Conservation (phyloP, 2,888 invertebrate genomes). For the Prosopocoilus inquinatus region DNA sequence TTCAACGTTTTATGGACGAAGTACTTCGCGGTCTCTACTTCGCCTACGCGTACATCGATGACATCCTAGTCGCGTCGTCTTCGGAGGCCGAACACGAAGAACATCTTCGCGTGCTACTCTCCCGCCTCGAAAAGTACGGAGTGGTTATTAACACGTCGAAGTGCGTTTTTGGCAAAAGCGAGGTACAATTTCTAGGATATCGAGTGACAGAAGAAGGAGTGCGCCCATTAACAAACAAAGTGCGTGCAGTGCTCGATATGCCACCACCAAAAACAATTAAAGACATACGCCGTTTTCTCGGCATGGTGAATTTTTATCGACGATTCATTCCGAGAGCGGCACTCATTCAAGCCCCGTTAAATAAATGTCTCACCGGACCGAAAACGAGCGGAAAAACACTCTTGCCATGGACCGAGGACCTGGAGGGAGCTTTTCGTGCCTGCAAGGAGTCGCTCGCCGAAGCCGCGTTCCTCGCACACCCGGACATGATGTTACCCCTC, state of each 20-base stretch:
- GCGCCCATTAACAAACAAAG: not conserved
- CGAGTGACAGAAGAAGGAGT: not conserved
- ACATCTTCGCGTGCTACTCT: not conserved
- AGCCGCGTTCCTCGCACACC: not conserved
- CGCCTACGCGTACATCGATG: constrained; percentile 30
- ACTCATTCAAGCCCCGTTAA: constrained; percentile 37
- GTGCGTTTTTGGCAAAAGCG: not conserved
- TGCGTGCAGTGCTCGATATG: not conserved
- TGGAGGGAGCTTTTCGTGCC: not conserved
- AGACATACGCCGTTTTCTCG: constrained; percentile 31
- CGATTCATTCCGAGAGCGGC: constrained; percentile 36
- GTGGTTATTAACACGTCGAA: not conserved
- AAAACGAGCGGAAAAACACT: not conserved
- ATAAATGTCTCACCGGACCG: constrained; percentile 26
- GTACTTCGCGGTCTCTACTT: constrained; percentile 36
- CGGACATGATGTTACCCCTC: not conserved
- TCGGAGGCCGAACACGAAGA: too few species aligned
- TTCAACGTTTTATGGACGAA: constrained; percentile 44
- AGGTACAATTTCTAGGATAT: not conserved
- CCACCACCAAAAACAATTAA: constrained; percentile 29
- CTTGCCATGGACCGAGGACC: not conserved
- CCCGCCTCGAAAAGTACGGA: not conserved
- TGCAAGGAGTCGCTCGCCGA: not conserved
- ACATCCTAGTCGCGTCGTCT: constrained; percentile 25
- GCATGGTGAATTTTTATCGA: constrained; percentile 28